These are phyloP conservation scores for Umimayanthus kanabou DNA, from an alignment of 92 coral and sea anemone species.

Conservation along the genomic window DNA sequence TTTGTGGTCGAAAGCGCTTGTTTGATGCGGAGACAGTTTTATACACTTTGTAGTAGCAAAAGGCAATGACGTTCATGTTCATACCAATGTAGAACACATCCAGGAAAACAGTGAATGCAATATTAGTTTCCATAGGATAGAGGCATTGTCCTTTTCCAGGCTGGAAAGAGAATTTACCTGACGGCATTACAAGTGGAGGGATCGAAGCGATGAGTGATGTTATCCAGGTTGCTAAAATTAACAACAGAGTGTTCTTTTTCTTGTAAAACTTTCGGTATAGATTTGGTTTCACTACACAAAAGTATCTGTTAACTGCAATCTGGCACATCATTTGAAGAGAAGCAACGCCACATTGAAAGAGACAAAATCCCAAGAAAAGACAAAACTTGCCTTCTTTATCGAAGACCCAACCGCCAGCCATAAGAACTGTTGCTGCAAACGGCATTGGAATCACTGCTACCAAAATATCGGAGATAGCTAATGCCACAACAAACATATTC, in stretches of 20 bases:
- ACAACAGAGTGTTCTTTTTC: slow-evolving; percentile 3
- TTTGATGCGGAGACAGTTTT: slow-evolving; percentile 24
- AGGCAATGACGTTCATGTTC: slow-evolving; percentile 35
- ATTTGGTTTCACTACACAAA: slow-evolving; percentile 40
- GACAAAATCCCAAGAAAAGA: slow-evolving; percentile 31
- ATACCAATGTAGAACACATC: slow-evolving; percentile 33
- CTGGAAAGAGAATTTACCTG: slow-evolving; percentile 17
- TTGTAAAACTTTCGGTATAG: slow-evolving; percentile 22
- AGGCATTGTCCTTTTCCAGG: slow-evolving; percentile 39
- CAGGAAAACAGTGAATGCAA: slow-evolving; percentile 31
- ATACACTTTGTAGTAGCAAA: slow-evolving; percentile 35
- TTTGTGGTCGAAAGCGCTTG: slow-evolving; percentile 25
- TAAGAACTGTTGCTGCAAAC: slow-evolving; percentile 27
- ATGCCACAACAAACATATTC: slow-evolving; percentile 53
- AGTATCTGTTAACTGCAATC: slow-evolving; percentile 45
- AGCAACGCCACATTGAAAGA: slow-evolving; percentile 20
- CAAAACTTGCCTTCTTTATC: slow-evolving; percentile 8
- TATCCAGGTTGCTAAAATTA: slow-evolving; percentile 19
- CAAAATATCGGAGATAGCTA: slow-evolving; percentile 41
- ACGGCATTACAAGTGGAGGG: slow-evolving; percentile 25
- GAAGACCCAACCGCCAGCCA: slow-evolving; percentile 39
- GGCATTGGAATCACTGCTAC: slow-evolving; percentile 51
- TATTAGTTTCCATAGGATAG: slow-evolving; percentile 21
- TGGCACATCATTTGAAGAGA: slow-evolving; percentile 34
- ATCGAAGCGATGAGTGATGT: slow-evolving; percentile 17